Percentiles rank a stretch among this genome's conserved stretches.
Evolutionary conservation across 2,888 invertebrate genomes (phyloP).

Genomic region (Sepioteuthis lessoniana): DNA sequence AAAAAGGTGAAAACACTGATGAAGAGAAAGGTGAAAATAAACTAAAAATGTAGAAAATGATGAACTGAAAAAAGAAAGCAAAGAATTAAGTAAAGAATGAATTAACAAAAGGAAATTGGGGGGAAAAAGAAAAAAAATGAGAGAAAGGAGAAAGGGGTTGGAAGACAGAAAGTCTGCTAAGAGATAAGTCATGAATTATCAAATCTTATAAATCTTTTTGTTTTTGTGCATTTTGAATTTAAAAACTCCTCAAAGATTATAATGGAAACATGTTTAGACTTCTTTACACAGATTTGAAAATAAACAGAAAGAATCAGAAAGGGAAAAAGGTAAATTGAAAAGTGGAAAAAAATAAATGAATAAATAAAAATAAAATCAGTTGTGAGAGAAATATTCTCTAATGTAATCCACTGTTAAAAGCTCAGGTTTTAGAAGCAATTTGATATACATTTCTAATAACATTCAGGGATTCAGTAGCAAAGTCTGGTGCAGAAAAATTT

Average conservation of each 20-base stretch:
- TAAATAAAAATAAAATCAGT: neutral
- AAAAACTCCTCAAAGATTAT: neutral
- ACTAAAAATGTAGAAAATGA: too few species aligned
- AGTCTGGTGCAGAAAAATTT: neutral
- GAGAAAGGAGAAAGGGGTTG: neutral
- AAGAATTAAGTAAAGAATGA: neutral
- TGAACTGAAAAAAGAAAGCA: too few species aligned
- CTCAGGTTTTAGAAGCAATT: slow-evolving; percentile 33
- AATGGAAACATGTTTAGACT: neutral
- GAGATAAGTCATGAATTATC: slow-evolving; percentile 19
- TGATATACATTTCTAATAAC: slow-evolving; percentile 19
- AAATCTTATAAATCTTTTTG: neutral
- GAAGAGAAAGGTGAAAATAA: too few species aligned
- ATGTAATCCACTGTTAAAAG: slow-evolving; percentile 33
- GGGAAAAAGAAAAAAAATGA: neutral
- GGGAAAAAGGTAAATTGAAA: neutral
- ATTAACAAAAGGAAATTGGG: neutral
- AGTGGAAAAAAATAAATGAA: too few species aligned
- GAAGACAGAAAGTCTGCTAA: neutral
- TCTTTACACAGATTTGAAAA: slow-evolving; percentile 11
- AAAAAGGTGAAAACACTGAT: neutral
- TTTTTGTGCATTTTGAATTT: neutral
- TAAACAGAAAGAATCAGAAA: neutral
- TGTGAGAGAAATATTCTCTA: neutral
- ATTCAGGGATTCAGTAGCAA: neutral